Conservation (phyloP, 1,140 invertebrate species). For the Cotesia typhae region DNA sequence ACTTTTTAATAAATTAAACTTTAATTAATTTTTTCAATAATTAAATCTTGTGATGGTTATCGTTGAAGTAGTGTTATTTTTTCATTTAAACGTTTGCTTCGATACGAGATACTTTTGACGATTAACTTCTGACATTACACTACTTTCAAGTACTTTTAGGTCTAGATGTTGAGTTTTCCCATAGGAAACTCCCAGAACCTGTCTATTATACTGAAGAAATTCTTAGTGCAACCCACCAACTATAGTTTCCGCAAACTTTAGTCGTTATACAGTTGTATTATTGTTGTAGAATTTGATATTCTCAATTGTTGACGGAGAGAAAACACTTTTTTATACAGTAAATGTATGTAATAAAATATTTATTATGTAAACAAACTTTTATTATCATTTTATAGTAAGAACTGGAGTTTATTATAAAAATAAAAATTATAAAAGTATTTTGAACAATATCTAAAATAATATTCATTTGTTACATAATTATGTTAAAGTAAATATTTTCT, state of each 20-base stretch:
- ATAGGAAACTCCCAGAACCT: slow-evolving; percentile 30
- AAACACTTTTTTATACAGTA: no score
- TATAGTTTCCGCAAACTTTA: slow-evolving; percentile 14
- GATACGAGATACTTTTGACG: not conserved
- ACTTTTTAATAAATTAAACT: not conserved
- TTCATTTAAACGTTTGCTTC: not conserved
- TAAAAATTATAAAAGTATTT: no score
- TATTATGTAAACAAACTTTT: no score
- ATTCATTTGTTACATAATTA: slow-evolving; percentile 9
- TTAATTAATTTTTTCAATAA: not conserved
- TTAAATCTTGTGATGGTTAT: no score
- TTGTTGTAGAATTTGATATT: not conserved
- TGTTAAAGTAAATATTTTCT: not conserved
- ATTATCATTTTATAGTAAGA: no score
- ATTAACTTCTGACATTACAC: not conserved
- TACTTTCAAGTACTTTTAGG: not conserved
- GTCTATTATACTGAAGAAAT: slow-evolving; percentile 37
- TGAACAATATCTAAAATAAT: not conserved
- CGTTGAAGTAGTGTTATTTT: not conserved
- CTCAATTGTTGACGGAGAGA: not conserved
- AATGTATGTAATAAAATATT: no score
- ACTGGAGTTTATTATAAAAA: no score
- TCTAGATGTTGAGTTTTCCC: slow-evolving; percentile 9
- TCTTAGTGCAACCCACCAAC: slow-evolving; percentile 8
- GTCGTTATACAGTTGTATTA: slow-evolving; percentile 14